phyloP scores from a whole-genome alignment of 2,797 vertebrate species.

The Yasuhikotakia modesta region DNA sequence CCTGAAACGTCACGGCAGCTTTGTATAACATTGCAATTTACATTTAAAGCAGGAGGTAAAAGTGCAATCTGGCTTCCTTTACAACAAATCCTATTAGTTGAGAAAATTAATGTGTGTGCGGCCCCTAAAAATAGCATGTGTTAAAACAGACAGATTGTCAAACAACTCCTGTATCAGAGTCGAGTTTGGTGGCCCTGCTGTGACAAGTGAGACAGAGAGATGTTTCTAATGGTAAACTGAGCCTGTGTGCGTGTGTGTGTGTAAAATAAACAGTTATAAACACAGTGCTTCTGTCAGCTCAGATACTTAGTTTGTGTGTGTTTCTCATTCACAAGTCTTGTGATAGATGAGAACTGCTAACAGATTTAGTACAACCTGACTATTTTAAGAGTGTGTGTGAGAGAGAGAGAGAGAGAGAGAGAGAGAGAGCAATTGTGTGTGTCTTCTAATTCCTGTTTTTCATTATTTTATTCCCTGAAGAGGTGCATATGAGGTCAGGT shows the following conservation, averaged over 20 bases:
- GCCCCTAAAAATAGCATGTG: conserved; percentile 6
- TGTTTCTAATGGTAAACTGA: background rate
- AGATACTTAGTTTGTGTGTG: background rate
- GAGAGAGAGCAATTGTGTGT: background rate
- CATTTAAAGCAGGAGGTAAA: conserved; percentile 5
- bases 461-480: background rate
- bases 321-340: background rate
- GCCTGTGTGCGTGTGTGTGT: background rate
- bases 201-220: conserved; percentile 4
- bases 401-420: background rate
- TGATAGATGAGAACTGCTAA: background rate
- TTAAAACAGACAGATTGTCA: conserved; percentile 14
- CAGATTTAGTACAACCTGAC: background rate
- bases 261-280: background rate
- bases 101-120: background rate
- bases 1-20: background rate
- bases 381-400: background rate
- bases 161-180: background rate
- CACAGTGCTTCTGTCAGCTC: background rate
- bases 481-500: background rate
- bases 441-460: background rate
- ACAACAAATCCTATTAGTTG: background rate
- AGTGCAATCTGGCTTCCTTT: conserved; percentile 14
- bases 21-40: conserved; percentile 3
- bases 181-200: background rate